phyloP scores from a whole-genome alignment of 2,797 vertebrate species.

The Acipenser transmontanus region DNA sequence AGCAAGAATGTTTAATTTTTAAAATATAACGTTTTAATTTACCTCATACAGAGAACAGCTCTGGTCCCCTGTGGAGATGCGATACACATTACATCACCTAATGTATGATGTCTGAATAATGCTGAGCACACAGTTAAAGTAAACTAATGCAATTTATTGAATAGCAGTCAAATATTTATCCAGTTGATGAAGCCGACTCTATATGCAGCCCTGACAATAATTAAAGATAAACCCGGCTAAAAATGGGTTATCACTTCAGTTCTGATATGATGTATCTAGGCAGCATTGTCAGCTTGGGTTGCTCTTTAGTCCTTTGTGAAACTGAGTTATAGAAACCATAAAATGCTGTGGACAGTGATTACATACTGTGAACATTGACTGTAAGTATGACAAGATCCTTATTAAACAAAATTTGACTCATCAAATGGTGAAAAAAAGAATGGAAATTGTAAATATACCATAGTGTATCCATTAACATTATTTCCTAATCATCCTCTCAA shows the following conservation, averaged over 20 bases:
- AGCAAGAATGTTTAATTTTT: too few species aligned
- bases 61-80: slow-evolving; percentile 90
- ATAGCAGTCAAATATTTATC: slow-evolving; percentile 99
- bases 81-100: slow-evolving; percentile 82
- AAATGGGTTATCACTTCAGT: slow-evolving; percentile 75
- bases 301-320: slow-evolving; percentile 1
- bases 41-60: slow-evolving; percentile 86
- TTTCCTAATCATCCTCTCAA: too few species aligned
- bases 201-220: slow-evolving; percentile 91
- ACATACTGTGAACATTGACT: background rate
- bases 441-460: too few species aligned
- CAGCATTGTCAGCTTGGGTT: slow-evolving; percentile 32
- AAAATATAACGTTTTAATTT: slow-evolving; percentile 99
- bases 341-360: background rate
- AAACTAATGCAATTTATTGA: slow-evolving; percentile 96
- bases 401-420: too few species aligned
- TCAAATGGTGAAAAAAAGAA: too few species aligned
- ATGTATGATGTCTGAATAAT: slow-evolving; percentile 82
- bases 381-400: background rate
- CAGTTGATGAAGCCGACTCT: slow-evolving; percentile 98
- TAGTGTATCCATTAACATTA: too few species aligned
- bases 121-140: slow-evolving; percentile 86
- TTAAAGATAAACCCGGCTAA: slow-evolving; percentile 92
- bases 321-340: background rate
- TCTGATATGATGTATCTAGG: slow-evolving; percentile 63